These are phyloP conservation scores for Danio choprae DNA, from an alignment of 2,797 vertebrate species.

Conservation along the genomic window DNA sequence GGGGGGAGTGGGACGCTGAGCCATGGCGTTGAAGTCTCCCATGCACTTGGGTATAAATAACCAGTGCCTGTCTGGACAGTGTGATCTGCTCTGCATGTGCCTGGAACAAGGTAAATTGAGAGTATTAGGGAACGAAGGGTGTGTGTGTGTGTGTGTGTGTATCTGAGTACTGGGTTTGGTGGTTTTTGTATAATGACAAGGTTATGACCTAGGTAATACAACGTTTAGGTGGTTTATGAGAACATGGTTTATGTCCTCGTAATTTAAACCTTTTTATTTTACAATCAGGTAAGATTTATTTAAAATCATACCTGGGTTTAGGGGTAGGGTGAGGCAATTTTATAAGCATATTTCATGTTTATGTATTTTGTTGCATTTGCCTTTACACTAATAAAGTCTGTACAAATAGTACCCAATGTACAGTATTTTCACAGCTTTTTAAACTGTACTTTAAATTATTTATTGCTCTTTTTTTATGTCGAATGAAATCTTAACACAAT, in stretches of 20 bases:
- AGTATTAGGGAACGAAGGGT: not conserved
- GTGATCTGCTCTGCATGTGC: not conserved
- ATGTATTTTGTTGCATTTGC: not conserved
- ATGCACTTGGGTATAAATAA: slow-evolving; percentile 45
- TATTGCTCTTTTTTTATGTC: too few species aligned
- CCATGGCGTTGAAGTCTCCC: slow-evolving; percentile 12
- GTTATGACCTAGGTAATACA: too few species aligned
- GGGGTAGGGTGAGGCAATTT: too few species aligned
- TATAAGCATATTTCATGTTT: too few species aligned
- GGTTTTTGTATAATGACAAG: too few species aligned
- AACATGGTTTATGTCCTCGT: too few species aligned
- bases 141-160: too few species aligned
- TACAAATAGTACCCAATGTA: not conserved
- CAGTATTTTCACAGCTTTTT: not conserved
- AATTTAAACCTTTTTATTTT: too few species aligned
- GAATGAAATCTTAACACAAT: not conserved
- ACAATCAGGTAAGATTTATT: too few species aligned
- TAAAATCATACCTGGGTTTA: too few species aligned
- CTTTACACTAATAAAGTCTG: not conserved
- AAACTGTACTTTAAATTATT: not conserved
- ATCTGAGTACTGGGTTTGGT: too few species aligned
- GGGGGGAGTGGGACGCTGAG: slow-evolving; percentile 1
- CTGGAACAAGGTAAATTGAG: slow-evolving; percentile 27
- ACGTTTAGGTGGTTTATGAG: too few species aligned
- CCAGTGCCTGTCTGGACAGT: slow-evolving; percentile 40